Evolutionary conservation across 2,888 invertebrate genomes (phyloP), one percentile per base, ranked within the genome.

Genomic region (Helobdella robusta): DNA sequence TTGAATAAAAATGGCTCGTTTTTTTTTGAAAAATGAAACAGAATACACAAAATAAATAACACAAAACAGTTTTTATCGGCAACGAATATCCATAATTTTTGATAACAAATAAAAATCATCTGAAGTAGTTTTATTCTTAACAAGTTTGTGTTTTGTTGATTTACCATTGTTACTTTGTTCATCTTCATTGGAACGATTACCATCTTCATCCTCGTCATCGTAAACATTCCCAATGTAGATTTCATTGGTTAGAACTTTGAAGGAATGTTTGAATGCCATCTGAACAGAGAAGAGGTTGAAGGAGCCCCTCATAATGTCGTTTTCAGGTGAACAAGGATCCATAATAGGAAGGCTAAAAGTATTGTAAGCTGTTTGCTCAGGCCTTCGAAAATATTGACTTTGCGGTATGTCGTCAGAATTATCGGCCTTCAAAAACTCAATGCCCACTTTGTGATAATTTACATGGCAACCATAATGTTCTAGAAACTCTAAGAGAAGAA

Each of bases 391-490:
- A 23, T 62, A 62, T n/a, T n/a, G n/a, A n/a, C 46, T 25, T 6
- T 50, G 50, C 6, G 34, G 46, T n/a, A 25, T 46, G 23, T 48
- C 34, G 50, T 62, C 32, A 1, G 32, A 8, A n/a, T n/a, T 54
- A 8, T 18, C n/a, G 18, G 36, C 44, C 20, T 64, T 50, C 28
- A 44, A 30, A 8, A 68, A 36, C 4, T 63, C 32, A 73, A 95
- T 95, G 32, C 90, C 92, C 59, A 91, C 91, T 79, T 89, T 89
- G 75, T 92, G 86, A 77, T 94, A 97, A 72, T 83, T 82, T 81
- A 97, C 97, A 81, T 93, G 90, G 72, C 90, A 84, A 25, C 97
- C 97, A 78, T 95, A 98, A 64, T 95, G 83, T 82, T 97, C 95
- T 78, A 95, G 90, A 84, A 97, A 97, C 82, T 95, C 94, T 64